Conservation (phyloP, 2,113 vertebrate genomes). For the Gymnocephalus cernua region DNA sequence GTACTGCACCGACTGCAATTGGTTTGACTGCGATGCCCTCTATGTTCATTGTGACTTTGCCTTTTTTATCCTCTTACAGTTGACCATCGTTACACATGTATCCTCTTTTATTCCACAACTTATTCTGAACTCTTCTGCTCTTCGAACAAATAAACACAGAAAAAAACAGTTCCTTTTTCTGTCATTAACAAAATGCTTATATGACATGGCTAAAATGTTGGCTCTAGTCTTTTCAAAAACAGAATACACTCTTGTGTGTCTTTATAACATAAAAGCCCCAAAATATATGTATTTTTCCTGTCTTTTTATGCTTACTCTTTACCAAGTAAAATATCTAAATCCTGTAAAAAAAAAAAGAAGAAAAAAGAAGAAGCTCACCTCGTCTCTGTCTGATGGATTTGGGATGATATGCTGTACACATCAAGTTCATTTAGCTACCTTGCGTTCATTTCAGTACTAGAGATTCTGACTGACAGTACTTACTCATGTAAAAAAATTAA, state of each 20-base stretch:
- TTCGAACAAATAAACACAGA: background rate
- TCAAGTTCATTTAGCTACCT: background rate
- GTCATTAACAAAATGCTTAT: background rate
- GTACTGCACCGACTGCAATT: conserved; percentile 11
- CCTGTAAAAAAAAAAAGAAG: background rate
- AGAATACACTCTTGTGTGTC: background rate
- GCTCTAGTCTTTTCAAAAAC: background rate
- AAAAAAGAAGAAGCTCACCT: background rate
- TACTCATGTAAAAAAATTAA: background rate
- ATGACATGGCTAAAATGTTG: too few species aligned
- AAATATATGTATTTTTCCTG: too few species aligned
- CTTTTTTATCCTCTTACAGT: background rate
- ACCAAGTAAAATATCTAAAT: background rate
- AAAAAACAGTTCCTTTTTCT: background rate
- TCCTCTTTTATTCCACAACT: too few species aligned
- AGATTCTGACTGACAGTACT: background rate
- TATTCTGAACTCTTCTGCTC: too few species aligned
- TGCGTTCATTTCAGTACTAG: background rate
- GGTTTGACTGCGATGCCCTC: background rate
- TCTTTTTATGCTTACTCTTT: background rate
- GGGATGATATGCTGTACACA: background rate
- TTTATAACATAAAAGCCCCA: background rate
- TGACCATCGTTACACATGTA: background rate
- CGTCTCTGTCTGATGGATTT: background rate
- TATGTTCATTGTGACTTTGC: too few species aligned